phyloP scores from a whole-genome alignment of 2,888 invertebrate genomes.

The Himalopsyche japonica region DNA sequence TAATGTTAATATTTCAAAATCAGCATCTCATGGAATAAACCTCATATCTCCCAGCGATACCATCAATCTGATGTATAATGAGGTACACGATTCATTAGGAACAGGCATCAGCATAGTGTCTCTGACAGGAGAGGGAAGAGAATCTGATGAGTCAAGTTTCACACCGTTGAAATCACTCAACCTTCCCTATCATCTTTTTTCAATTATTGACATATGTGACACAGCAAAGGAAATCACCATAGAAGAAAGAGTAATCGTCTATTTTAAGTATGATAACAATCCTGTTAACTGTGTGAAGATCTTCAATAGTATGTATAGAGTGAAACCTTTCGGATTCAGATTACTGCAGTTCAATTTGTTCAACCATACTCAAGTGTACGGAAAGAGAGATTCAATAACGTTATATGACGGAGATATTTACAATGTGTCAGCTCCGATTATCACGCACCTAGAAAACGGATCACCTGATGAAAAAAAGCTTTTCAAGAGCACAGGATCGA shows the following conservation, averaged over 20 bases:
- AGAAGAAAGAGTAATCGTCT: conserved; percentile 87
- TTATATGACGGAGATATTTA: conserved; percentile 93
- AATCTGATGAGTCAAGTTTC: conserved; percentile 86
- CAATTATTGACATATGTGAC: conserved; percentile 95
- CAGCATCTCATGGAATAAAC: conserved; percentile 91
- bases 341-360: conserved; percentile 90
- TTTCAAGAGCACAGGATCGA: conserved; percentile 75
- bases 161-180: conserved; percentile 79
- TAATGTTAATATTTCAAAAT: conserved; percentile 79
- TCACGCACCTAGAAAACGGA: conserved; percentile 74
- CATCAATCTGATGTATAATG: conserved; percentile 74
- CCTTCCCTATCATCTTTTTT: conserved; percentile 89
- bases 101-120: conserved; percentile 89
- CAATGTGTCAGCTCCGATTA: conserved; percentile 74
- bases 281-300: conserved; percentile 98
- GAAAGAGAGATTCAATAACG: conserved; percentile 80
- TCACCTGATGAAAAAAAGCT: conserved; percentile 73
- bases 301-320: conserved; percentile 81
- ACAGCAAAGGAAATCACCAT: conserved; percentile 89
- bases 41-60: conserved; percentile 86
- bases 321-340: conserved; percentile 88
- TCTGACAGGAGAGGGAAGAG: conserved; percentile 89
- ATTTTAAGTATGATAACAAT: conserved; percentile 95
- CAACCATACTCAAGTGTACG: conserved; percentile 80
- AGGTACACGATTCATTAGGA: conserved; percentile 80